A percentile compares a stretch with the other conserved stretches of the same genome.
Evolutionary conservation across 2,797 vertebrate species (phyloP).

Genomic region (Acipenser ruthenus): DNA sequence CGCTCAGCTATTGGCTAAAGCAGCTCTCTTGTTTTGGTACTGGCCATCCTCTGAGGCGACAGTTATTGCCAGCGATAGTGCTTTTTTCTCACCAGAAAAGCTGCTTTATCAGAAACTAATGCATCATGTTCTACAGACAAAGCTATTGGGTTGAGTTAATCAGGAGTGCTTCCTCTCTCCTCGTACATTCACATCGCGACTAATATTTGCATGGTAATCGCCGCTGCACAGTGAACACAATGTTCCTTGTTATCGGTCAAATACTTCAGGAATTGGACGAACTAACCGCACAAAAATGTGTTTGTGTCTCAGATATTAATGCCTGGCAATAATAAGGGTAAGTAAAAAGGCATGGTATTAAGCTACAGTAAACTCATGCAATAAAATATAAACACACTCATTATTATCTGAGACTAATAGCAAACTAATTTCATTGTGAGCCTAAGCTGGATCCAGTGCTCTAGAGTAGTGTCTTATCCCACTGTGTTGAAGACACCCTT

Average conservation of each 20-base stretch:
- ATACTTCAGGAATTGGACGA: background rate
- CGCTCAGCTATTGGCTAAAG: conserved; percentile 37
- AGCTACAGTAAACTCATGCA: too few species aligned
- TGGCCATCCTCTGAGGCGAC: conserved; percentile 42
- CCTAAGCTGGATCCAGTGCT: background rate
- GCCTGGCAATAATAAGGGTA: too few species aligned
- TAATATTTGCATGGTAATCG: conserved; percentile 1
- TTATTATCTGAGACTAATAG: too few species aligned
- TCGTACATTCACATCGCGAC: conserved; percentile 5
- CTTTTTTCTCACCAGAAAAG: conserved; percentile 4
- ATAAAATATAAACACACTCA: too few species aligned
- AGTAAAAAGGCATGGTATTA: too few species aligned
- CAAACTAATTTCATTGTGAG: too few species aligned
- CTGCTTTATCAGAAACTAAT: background rate
- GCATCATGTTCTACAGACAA: background rate
- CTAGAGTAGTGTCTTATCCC: background rate
- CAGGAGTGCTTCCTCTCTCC: background rate
- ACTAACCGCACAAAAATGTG: background rate
- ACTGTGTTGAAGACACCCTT: too few species aligned
- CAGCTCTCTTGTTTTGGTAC: conserved; percentile 49
- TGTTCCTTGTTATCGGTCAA: conserved; percentile 17
- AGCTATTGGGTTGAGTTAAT: background rate
- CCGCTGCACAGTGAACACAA: background rate
- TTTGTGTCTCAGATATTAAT: too few species aligned
- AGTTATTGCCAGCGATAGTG: conserved; percentile 36